Conservation (phyloP, 1,140 invertebrate species). For the Trichonephila clavipes region DNA sequence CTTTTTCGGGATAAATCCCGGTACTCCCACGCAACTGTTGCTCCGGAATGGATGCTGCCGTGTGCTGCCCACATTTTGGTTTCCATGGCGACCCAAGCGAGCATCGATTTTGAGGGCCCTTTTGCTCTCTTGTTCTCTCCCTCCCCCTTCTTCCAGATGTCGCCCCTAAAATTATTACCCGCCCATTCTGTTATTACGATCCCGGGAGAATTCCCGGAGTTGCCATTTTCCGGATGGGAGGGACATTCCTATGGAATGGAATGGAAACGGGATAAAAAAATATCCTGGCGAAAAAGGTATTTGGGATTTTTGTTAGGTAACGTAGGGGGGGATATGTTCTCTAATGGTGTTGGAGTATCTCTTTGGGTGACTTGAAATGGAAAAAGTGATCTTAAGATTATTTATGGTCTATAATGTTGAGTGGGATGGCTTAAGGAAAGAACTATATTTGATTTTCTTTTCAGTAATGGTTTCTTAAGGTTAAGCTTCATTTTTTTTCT, state of each 20-base stretch:
- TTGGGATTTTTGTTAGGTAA: constrained; percentile 18
- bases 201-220: constrained; percentile 44
- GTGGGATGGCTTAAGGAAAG: not conserved
- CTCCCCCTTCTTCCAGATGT: constrained; percentile 47
- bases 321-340: not conserved
- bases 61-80: not conserved
- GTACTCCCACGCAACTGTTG: constrained; percentile 70
- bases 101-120: constrained; percentile 72
- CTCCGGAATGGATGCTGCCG: constrained; percentile 32
- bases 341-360: constrained; percentile 1
- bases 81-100: constrained; percentile 33
- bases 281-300: not conserved
- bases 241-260: not conserved
- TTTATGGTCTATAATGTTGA: constrained; percentile 24
- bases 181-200: constrained; percentile 69
- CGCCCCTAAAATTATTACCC: constrained; percentile 67
- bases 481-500: not conserved
- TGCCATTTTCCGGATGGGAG: constrained; percentile 68
- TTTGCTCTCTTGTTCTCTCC: constrained; percentile 37
- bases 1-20: not conserved
- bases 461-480: not conserved
- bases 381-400: not conserved
- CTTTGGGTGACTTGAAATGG: not conserved
- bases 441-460: not conserved
- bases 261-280: not conserved